Conservation (phyloP, 2,888 invertebrate species). For the Clistopyga incitator region DNA sequence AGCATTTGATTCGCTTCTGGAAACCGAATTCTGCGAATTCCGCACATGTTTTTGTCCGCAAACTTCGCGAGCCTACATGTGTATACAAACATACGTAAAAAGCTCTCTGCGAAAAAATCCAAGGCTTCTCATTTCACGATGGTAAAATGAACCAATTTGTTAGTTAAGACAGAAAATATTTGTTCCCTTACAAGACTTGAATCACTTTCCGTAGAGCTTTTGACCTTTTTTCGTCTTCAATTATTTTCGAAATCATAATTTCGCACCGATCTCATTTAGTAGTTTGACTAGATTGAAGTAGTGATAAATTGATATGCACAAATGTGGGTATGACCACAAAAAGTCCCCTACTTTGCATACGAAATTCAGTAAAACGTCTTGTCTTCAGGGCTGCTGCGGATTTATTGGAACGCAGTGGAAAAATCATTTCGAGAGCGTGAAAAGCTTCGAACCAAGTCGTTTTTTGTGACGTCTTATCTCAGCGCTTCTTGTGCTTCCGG, state of each 20-base stretch:
- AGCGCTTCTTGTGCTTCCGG: not conserved
- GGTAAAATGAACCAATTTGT: not conserved
- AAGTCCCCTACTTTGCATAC: no score
- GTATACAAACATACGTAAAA: not conserved
- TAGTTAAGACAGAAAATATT: not conserved
- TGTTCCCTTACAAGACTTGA: no score
- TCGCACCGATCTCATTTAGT: no score
- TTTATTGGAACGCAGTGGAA: not conserved
- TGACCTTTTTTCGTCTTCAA: no score
- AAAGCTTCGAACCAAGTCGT: not conserved
- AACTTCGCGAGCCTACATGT: not conserved
- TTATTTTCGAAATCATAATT: no score
- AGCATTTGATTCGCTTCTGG: not conserved
- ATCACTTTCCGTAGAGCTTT: no score
- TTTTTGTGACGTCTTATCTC: constrained; percentile 21
- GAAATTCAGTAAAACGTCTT: not conserved
- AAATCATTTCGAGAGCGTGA: constrained; percentile 9
- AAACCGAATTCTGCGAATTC: constrained; percentile 18
- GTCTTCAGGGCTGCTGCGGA: not conserved
- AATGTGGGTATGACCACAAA: no score
- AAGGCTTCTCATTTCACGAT: no score
- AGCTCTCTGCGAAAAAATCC: no score
- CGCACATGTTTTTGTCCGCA: not conserved
- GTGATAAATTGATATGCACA: no score
- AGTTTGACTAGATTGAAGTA: no score